These are phyloP conservation scores for Equus przewalskii DNA, from an alignment of 2,113 vertebrate genomes.

Conservation along the genomic window DNA sequence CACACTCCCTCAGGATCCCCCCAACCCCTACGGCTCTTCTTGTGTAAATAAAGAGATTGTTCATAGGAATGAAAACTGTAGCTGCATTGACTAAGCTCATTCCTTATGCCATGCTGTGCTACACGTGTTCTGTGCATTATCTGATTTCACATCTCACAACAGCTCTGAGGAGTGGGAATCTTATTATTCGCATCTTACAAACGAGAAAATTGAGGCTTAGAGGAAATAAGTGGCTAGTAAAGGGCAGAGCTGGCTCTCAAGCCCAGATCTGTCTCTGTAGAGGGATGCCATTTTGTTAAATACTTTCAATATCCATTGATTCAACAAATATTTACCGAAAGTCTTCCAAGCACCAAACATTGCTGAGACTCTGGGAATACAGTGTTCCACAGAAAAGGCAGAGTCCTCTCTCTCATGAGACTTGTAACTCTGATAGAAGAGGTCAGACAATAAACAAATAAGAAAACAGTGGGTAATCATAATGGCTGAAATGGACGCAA, in stretches of 20 bases:
- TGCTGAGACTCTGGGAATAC: background rate
- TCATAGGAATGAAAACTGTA: background rate
- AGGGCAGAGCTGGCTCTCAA: background rate
- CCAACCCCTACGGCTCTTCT: background rate
- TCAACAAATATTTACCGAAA: background rate
- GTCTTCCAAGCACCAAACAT: background rate
- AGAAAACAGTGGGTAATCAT: background rate
- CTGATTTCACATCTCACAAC: background rate
- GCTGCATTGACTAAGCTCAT: background rate
- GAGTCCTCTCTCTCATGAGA: background rate
- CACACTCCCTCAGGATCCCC: no score
- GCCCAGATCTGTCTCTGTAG: background rate
- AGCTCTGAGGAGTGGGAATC: background rate
- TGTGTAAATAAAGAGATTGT: background rate
- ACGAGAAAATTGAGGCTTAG: background rate
- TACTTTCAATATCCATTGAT: background rate
- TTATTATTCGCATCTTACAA: background rate
- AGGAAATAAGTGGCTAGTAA: background rate
- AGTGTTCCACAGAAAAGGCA: background rate
- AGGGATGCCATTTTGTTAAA: background rate
- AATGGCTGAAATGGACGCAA: background rate
- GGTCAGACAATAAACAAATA: background rate
- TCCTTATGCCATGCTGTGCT: background rate
- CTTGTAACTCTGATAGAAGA: background rate
- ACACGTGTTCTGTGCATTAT: rapidly evolving